These are phyloP conservation scores for Channallabes apus DNA, from an alignment of 2,797 vertebrate species.

Conservation along the genomic window DNA sequence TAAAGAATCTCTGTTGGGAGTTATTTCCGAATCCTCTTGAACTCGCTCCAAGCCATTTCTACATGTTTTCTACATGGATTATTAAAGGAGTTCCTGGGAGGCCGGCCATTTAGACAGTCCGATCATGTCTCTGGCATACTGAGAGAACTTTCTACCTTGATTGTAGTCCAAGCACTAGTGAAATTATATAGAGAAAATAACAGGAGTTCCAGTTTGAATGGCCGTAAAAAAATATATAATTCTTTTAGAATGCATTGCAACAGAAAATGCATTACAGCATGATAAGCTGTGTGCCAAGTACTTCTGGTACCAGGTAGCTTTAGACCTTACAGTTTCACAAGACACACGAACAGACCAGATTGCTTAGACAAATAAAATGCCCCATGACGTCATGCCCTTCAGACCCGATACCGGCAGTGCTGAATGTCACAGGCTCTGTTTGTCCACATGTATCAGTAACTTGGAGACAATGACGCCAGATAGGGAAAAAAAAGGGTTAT, in stretches of 20 bases:
- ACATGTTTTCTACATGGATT: no score
- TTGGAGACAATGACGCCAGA: constrained; percentile 1
- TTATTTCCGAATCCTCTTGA: no score
- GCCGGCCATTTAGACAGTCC: no score
- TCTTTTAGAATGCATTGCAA: neutral
- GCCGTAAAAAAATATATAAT: no score
- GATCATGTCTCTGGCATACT: no score
- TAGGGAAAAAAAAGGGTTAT: neutral
- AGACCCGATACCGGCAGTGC: neutral
- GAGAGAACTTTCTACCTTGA: no score
- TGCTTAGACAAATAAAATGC: constrained; percentile 59
- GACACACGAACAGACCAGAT: constrained; percentile 46
- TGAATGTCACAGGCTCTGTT: constrained; percentile 25
- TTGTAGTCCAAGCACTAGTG: neutral
- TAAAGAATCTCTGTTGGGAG: no score
- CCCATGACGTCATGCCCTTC: constrained; percentile 1
- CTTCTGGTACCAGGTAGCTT: constrained; percentile 30
- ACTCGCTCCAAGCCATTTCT: no score
- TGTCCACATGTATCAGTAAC: constrained; percentile 29
- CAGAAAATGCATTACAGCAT: neutral
- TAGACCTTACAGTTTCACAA: constrained; percentile 56
- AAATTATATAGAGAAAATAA: neutral
- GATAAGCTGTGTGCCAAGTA: neutral
- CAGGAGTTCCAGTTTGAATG: no score
- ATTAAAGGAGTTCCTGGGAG: no score